Base-by-base conservation (phyloP, 2,113 vertebrate genomes). In the Corythornis madagascariensis region DNA sequence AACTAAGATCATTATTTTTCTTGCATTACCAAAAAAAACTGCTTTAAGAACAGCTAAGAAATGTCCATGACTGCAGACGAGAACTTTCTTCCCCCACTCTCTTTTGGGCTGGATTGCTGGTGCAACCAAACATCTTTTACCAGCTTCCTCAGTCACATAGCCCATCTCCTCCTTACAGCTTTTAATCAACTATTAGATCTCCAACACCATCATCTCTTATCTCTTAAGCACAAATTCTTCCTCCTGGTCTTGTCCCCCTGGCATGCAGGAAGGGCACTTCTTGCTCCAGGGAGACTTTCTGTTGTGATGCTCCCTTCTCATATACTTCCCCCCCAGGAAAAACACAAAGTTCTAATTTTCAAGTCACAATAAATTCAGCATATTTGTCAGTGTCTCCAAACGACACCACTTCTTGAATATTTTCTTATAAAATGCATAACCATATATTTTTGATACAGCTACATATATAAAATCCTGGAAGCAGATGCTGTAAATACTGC, bases 251-350 rank as follows among this genome's bases (percentile, higher is more conserved):
- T 4, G 2, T 43, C 59, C 50, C 0, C 0, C 59, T 40, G 35
- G 35, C 61, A 72, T 0, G 0, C 33, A 55, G 52, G 31, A 1
- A 1, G 45, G 6, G 2, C 2, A 1, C 24, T n/a, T 48, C 47
- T 43, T 19, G 2, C 64, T 53, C 55, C 45, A 66, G 16, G 15
- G 10, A 74, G 9, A 13, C 24, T 76, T 40, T 4, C 0, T 10
- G 16, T 14, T 55, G 33, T n/a, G 28, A 21, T 45, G 64, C 59
- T 13, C 72, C 53, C n/a, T 72, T 86, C 45, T 65, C 14, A 18
- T 3, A 15, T 8, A 25, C 33, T 65, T 13, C 10, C n/a, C n/a
- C 4, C 73, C 26, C 10, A 70, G n/a, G n/a, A 73, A 38, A 38
- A 73, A 53, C 47, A 80, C 4, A 47, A 25, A 82, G 22, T 12